Evolutionary conservation across 1,140 invertebrate genomes (phyloP).

Genomic region (Idris sp.): DNA sequence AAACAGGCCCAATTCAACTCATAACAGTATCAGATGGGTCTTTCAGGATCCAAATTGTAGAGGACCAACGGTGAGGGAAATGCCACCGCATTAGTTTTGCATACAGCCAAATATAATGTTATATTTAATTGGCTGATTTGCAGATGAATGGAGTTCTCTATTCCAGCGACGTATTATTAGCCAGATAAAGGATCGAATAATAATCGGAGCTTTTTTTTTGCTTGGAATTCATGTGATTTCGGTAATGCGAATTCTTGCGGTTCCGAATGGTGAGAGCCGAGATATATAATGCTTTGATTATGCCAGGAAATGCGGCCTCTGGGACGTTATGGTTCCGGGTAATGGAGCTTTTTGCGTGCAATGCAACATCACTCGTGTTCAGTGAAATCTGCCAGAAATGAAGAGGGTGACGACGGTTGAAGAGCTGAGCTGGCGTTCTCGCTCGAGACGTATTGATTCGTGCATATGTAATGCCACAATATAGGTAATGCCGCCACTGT

Average conservation of each 20-base stretch:
- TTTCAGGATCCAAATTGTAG: constrained; percentile 40
- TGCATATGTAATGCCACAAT: constrained; percentile 63
- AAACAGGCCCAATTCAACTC: constrained; percentile 41
- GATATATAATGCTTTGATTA: no score
- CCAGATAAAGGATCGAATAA: constrained; percentile 24
- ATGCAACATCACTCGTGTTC: constrained; percentile 55
- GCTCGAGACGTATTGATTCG: constrained; percentile 60
- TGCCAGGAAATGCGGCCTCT: constrained; percentile 4
- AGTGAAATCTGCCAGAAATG: constrained; percentile 62
- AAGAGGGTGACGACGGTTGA: constrained; percentile 61
- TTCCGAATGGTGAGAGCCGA: no score
- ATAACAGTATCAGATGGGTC: constrained; percentile 31
- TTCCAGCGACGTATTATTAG: constrained; percentile 13
- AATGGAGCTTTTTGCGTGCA: constrained; percentile 38
- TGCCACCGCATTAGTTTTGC: constrained; percentile 27
- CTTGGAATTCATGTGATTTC: constrained; percentile 6
- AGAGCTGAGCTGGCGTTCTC: constrained; percentile 37
- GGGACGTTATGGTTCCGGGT: constrained; percentile 17
- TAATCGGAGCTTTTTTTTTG: background rate
- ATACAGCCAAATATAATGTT: constrained; percentile 37
- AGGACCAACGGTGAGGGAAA: background rate
- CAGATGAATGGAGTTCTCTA: constrained; percentile 37
- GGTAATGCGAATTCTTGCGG: background rate
- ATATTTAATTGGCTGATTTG: constrained; percentile 42
- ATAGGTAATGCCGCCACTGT: constrained; percentile 61